A percentile compares a stretch with the other conserved stretches of the same genome.
Evolutionary conservation across 2,113 vertebrate genomes (phyloP).

Genomic region (Aepyceros melampus): DNA sequence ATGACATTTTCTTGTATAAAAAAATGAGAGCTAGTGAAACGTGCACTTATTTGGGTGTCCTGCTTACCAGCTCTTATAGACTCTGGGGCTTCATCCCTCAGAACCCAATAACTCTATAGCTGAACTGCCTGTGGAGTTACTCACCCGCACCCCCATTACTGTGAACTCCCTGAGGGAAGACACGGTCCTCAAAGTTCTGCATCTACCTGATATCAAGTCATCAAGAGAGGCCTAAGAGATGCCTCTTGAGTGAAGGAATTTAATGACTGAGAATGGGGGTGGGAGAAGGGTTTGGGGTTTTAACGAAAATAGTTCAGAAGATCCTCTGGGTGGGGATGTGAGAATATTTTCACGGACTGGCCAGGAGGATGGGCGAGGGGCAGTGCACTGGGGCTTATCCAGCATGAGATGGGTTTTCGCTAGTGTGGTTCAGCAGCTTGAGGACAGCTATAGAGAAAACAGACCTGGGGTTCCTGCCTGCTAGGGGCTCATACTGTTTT

Average conservation of each 20-base stretch:
- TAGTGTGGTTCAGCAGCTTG: background rate
- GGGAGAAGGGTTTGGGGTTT: background rate
- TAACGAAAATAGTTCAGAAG: background rate
- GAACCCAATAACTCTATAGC: background rate
- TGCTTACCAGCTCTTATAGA: background rate
- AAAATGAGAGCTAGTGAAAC: background rate
- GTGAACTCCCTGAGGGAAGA: background rate
- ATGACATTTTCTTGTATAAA: background rate
- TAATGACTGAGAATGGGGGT: background rate
- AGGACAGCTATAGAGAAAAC: background rate
- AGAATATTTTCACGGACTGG: background rate
- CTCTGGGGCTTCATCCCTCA: background rate
- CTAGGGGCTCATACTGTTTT: background rate
- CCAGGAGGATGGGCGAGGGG: background rate
- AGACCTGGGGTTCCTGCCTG: background rate
- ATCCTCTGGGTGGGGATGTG: background rate
- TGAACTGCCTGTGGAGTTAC: background rate
- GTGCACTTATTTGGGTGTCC: background rate
- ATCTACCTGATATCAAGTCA: background rate
- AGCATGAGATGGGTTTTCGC: background rate
- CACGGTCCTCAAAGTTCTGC: background rate
- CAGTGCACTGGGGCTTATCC: background rate
- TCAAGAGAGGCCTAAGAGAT: background rate
- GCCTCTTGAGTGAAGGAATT: background rate
- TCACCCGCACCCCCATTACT: rapidly evolving